A percentile compares a stretch with the other conserved stretches of the same genome.
Conservation (phyloP, 2,113 vertebrate species). For the Hemibagrus wyckioides region DNA sequence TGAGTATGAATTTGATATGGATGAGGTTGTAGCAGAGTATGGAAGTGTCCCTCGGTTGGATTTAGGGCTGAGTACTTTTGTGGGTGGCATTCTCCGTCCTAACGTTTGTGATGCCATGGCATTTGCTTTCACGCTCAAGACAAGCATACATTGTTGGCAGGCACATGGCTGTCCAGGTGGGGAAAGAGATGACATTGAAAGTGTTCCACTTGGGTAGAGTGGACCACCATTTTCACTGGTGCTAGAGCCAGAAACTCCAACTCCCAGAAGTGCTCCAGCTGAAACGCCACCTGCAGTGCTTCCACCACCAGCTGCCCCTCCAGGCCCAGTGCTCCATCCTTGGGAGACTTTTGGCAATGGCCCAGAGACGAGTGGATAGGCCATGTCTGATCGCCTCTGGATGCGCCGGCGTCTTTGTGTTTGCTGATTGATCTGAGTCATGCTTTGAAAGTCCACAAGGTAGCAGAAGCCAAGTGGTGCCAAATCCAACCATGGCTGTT, state of each 20-base stretch:
- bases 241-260: constrained; percentile 65
- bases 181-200: constrained; percentile 52
- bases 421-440: constrained; percentile 97
- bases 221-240: constrained; percentile 56
- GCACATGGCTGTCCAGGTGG: constrained; percentile 74
- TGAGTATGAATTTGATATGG: constrained; percentile 60
- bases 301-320: constrained; percentile 31
- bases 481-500: constrained; percentile 96
- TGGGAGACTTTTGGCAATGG: constrained; percentile 78
- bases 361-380: constrained; percentile 86
- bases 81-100: constrained; percentile 60
- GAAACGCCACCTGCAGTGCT: constrained; percentile 58
- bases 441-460: constrained; percentile 95
- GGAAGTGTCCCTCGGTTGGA: constrained; percentile 58
- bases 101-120: constrained; percentile 61
- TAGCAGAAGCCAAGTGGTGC: constrained; percentile 96
- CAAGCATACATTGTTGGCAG: constrained; percentile 90
- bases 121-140: constrained; percentile 82
- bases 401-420: constrained; percentile 88
- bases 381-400: constrained; percentile 85
- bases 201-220: constrained; percentile 62
- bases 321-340: constrained; percentile 59
- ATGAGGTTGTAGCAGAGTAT: constrained; percentile 54
- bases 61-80: constrained; percentile 62
- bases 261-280: constrained; percentile 68